Conservation (phyloP, 2,797 vertebrate genomes). For the Gadopsis marmoratus region DNA sequence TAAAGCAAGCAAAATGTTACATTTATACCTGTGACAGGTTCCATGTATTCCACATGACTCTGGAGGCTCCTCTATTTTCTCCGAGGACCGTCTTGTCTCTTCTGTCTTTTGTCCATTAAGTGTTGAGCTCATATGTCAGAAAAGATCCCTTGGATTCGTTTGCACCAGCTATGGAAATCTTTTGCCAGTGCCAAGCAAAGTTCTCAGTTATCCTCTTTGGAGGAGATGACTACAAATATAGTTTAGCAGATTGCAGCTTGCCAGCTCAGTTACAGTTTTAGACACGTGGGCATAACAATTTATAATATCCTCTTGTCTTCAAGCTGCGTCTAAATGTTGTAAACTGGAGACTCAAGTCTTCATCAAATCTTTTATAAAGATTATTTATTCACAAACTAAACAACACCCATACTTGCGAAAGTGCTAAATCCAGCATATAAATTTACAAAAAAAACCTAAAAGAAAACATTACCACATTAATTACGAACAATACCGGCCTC, state of each 20-base stretch:
- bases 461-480: neutral
- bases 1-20: constrained; percentile 53
- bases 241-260: constrained; percentile 37
- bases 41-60: constrained; percentile 26
- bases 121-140: constrained; percentile 25
- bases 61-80: constrained; percentile 28
- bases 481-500: neutral
- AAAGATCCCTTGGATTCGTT: constrained; percentile 13
- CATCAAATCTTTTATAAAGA: neutral
- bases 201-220: constrained; percentile 14
- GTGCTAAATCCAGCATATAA: neutral
- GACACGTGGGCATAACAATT: constrained; percentile 23
- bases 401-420: neutral
- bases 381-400: constrained; percentile 9
- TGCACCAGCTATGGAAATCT: constrained; percentile 3
- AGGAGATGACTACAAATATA: neutral
- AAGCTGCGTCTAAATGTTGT: neutral
- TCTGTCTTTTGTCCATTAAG: constrained; percentile 47
- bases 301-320: constrained; percentile 21
- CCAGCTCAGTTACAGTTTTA: constrained; percentile 48
- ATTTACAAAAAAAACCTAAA: neutral
- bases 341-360: neutral
- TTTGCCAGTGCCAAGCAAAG: constrained; percentile 10
- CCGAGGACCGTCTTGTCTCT: constrained; percentile 42
- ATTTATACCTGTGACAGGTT: constrained; percentile 43